phyloP scores from a whole-genome alignment of 2,113 vertebrate genomes.

The Brachirus orientalis region DNA sequence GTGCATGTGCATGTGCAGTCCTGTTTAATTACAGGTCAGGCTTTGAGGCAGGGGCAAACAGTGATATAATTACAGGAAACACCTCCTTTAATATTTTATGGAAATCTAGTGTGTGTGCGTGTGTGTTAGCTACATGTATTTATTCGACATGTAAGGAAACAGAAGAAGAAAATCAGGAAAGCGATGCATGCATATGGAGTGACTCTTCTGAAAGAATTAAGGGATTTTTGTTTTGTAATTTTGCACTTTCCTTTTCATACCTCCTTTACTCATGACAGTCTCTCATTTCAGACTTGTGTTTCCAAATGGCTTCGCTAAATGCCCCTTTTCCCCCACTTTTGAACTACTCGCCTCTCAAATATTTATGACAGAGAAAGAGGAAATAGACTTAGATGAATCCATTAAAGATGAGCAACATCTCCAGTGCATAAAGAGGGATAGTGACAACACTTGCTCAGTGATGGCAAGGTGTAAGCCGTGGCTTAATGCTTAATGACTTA shows the following conservation, averaged over 20 bases:
- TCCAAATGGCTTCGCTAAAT: slow-evolving; percentile 73
- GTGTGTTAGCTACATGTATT: slow-evolving; percentile 45
- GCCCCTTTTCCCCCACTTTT: slow-evolving; percentile 64
- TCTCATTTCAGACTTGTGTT: slow-evolving; percentile 72
- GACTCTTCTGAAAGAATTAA: slow-evolving; percentile 37
- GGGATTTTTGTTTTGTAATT: slow-evolving; percentile 20
- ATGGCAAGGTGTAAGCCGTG: slow-evolving; percentile 55
- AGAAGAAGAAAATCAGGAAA: slow-evolving; percentile 34
- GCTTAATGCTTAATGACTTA: slow-evolving; percentile 53
- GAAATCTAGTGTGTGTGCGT: slow-evolving; percentile 80
- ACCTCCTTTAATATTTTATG: slow-evolving; percentile 93
- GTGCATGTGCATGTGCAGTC: slow-evolving; percentile 71
- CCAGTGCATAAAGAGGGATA: slow-evolving; percentile 69
- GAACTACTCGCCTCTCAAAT: slow-evolving; percentile 75
- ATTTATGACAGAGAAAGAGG: slow-evolving; percentile 73
- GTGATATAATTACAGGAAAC: slow-evolving; percentile 93
- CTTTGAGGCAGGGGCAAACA: slow-evolving; percentile 87
- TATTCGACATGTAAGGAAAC: slow-evolving; percentile 39
- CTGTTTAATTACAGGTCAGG: slow-evolving; percentile 91
- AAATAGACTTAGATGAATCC: slow-evolving; percentile 66
- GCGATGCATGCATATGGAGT: slow-evolving; percentile 3
- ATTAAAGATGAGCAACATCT: slow-evolving; percentile 81
- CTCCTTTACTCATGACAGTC: slow-evolving; percentile 52
- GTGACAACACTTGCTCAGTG: slow-evolving; percentile 46
- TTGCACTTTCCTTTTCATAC: slow-evolving; percentile 30